Evolutionary conservation across 1,140 invertebrate genomes (phyloP), one percentile per base, ranked within the genome.

Genomic region (Portunus trituberculatus): DNA sequence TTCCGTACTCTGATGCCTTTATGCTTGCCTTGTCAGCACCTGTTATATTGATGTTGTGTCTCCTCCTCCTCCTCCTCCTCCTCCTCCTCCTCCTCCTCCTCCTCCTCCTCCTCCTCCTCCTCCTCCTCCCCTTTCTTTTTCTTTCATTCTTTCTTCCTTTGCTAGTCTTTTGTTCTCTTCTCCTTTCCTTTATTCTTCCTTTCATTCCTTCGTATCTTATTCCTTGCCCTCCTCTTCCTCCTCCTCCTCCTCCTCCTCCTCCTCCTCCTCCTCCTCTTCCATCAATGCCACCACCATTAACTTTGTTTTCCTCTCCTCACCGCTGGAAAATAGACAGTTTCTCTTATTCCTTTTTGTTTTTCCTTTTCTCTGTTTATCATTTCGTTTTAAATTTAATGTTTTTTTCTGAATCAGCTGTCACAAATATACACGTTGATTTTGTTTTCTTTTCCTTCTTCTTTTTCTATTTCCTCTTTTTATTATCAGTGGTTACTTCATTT

Each of bases 11-110:
- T 59, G 12, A 59, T 20, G 12, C 12, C 8, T 59, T 59, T 10
- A 59, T 20, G 10, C 12, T 59, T 10, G 10, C 20, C 52, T 20
- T 59, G 52, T 59, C 52, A 16, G 52, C 39, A 39, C 39, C 39
- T 39, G 39, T 39, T 39, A 39, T 39, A 39, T 39, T 39, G 39
- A 39, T 39, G 39, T 39, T 39, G 39, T 39, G 39, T 1, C 67
- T n/a, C n/a, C 67, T n/a, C n/a, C 67, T n/a, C n/a, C 67, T 76
- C 67, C 67, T 76, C 67, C 67, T 76, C 67, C 20, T 76, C 67
- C 67, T 76, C n/a, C n/a, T 76, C 67, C 67, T 76, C 67, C 67
- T n/a, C 67, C n/a, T 76, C 67, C 67, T n/a, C n/a, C 67, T 76
- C 67, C 67, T n/a, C n/a, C 67, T n/a, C 67, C n/a, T n/a, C 67